Percentiles rank a stretch among this genome's conserved stretches.
These are phyloP conservation scores for Forbesichthys papilliferus DNA, from an alignment of 2,113 vertebrate species.

Conservation along the genomic window DNA sequence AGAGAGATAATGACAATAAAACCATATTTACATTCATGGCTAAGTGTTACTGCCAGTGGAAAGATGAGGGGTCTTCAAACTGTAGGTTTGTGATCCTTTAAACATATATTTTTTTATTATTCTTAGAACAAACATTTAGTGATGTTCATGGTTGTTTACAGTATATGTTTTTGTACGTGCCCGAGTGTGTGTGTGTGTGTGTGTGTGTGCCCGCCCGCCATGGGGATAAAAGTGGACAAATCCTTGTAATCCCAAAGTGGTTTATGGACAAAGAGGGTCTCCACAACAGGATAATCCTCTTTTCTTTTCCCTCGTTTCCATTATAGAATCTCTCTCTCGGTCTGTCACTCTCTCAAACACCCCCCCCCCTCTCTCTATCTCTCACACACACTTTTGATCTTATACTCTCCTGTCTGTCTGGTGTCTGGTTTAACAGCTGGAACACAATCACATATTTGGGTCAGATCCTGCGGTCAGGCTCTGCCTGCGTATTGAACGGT, in stretches of 20 bases:
- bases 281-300: slow-evolving; percentile 71
- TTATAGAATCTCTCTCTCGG: slow-evolving; percentile 62
- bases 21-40: too few species aligned
- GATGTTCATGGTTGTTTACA: not conserved
- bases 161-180: not conserved
- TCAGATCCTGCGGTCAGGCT: slow-evolving; percentile 24
- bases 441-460: slow-evolving; percentile 41
- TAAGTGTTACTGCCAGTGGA: too few species aligned
- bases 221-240: slow-evolving; percentile 56
- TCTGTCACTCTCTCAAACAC: slow-evolving; percentile 30
- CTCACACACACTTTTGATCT: slow-evolving; percentile 45
- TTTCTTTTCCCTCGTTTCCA: slow-evolving; percentile 45
- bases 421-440: slow-evolving; percentile 30
- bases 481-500: slow-evolving; percentile 1
- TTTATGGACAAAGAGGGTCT: slow-evolving; percentile 73
- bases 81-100: too few species aligned
- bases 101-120: too few species aligned
- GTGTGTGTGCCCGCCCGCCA: not conserved
- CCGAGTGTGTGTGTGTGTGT: not conserved
- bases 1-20: too few species aligned
- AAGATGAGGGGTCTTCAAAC: too few species aligned
- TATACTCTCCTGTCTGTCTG: slow-evolving; percentile 16
- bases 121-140: too few species aligned
- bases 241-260: slow-evolving; percentile 71
- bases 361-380: slow-evolving; percentile 1